phyloP scores from a whole-genome alignment of 2,113 vertebrate genomes.

The Protomyctophum bolini region DNA sequence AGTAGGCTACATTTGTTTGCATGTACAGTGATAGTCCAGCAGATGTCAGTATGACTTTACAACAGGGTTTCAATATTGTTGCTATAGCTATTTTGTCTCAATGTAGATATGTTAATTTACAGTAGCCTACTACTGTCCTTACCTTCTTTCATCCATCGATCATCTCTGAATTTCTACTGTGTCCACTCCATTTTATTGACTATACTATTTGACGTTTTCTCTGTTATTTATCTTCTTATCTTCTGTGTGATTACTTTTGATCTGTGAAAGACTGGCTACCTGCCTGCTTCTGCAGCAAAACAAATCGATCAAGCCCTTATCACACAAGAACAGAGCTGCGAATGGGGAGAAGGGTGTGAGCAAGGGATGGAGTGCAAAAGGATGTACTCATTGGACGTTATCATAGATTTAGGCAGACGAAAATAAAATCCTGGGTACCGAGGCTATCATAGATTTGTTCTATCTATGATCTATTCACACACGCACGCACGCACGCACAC shows the following conservation, averaged over 20 bases:
- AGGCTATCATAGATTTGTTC: too few species aligned
- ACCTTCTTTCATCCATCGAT: background rate
- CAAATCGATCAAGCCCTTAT: constrained; percentile 10
- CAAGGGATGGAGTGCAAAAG: background rate
- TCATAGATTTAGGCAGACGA: background rate
- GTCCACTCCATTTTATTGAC: background rate
- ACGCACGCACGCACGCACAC: background rate
- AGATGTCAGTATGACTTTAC: too few species aligned
- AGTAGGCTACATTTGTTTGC: too few species aligned
- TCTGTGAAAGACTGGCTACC: background rate
- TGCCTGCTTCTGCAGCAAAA: background rate
- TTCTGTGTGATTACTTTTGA: background rate
- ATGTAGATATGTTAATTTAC: too few species aligned
- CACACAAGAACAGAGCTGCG: background rate
- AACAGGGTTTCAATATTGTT: too few species aligned
- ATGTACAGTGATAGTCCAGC: too few species aligned
- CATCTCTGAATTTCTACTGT: background rate
- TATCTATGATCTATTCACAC: background rate
- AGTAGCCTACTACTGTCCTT: background rate
- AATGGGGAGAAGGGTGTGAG: background rate
- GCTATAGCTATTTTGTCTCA: too few species aligned
- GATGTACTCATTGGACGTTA: too few species aligned
- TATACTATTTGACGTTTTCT: background rate
- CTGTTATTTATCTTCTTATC: background rate
- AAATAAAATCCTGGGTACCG: too few species aligned